phyloP scores from a whole-genome alignment of 2,113 vertebrate species.

The Glaucomys volans region DNA sequence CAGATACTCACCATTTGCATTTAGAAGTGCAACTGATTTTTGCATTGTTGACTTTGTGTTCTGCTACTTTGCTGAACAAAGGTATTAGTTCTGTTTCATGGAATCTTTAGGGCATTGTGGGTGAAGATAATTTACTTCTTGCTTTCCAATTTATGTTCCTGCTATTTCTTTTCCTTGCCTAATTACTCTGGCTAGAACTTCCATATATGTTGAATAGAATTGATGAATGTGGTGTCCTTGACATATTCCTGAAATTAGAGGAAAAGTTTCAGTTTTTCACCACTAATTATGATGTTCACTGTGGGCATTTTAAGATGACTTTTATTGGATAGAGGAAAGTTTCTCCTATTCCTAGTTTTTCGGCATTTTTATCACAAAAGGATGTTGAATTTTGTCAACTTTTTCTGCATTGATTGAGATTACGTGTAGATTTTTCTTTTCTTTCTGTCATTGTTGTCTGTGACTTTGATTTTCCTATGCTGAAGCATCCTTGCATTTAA shows the following conservation, averaged over 20 bases:
- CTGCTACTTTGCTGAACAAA: background rate
- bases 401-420: background rate
- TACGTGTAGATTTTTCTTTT: background rate
- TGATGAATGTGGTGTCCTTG: background rate
- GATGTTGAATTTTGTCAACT: background rate
- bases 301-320: background rate
- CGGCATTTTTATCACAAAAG: background rate
- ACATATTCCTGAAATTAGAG: background rate
- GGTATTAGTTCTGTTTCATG: background rate
- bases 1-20: background rate
- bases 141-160: background rate
- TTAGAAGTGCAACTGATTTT: background rate
- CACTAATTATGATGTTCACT: background rate
- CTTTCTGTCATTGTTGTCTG: background rate
- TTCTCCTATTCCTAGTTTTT: background rate
- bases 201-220: background rate
- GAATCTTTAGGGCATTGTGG: background rate
- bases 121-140: background rate
- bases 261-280: background rate
- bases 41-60: background rate
- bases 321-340: background rate
- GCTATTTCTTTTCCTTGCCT: background rate
- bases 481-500: background rate
- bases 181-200: background rate
- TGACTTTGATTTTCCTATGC: background rate